These are phyloP conservation scores for Myiopsitta monachus DNA, from an alignment of 2,113 vertebrate genomes.

Conservation along the genomic window DNA sequence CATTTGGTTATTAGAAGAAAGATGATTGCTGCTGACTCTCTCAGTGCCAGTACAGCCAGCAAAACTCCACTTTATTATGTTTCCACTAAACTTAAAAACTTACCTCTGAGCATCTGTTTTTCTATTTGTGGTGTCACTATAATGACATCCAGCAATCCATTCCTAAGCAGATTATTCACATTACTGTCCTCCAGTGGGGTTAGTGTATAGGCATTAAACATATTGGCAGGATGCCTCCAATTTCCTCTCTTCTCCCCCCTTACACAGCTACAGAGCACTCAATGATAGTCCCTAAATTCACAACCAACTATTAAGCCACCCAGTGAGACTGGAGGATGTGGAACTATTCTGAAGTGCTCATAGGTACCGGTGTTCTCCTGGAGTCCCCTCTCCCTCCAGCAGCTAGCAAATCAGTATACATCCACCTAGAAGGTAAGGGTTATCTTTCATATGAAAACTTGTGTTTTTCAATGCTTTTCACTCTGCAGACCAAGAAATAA, in stretches of 20 bases:
- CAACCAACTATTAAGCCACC: background rate
- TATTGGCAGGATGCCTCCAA: background rate
- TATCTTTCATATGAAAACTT: background rate
- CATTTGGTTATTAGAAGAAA: constrained; percentile 64
- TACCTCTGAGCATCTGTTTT: background rate
- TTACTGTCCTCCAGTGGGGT: background rate
- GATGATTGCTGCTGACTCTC: constrained; percentile 46
- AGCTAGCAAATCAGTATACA: background rate
- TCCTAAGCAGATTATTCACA: background rate
- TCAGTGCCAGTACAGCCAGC: background rate
- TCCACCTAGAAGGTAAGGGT: background rate
- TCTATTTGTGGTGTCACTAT: background rate
- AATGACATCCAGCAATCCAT: background rate
- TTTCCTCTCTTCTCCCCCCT: background rate
- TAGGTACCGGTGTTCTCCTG: background rate
- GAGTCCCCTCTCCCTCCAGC: background rate
- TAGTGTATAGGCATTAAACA: background rate
- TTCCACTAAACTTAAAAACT: background rate
- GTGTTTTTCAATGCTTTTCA: background rate
- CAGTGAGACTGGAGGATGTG: background rate
- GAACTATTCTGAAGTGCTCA: background rate
- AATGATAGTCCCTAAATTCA: background rate
- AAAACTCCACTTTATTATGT: background rate
- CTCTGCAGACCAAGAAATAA: background rate
- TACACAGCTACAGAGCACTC: background rate